A percentile compares a stretch with the other conserved stretches of the same genome.
Conservation (phyloP, 1,140 invertebrate genomes). For the Solenopsis fugax region DNA sequence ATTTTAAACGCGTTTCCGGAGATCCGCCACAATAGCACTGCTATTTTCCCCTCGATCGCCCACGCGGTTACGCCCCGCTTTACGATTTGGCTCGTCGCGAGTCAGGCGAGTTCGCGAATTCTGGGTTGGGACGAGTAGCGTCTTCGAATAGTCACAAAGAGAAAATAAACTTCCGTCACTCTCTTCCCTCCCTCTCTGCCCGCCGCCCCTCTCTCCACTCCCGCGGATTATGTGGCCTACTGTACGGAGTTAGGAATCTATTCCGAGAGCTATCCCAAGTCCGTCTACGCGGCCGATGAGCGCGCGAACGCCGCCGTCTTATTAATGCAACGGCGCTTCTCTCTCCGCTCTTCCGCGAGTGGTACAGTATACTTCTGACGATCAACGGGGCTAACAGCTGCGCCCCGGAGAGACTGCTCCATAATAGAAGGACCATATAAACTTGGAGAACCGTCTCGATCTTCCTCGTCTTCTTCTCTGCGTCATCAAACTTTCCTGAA, state of each 20-base stretch:
- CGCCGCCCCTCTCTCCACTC: not conserved
- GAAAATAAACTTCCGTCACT: conserved; percentile 42
- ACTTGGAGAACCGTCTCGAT: not conserved
- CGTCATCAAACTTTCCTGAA: not conserved
- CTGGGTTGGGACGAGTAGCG: conserved; percentile 48
- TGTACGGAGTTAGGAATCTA: conserved; percentile 77
- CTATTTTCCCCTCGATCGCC: conserved; percentile 39
- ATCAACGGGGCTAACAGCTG: conserved; percentile 80
- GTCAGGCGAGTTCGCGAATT: conserved; percentile 64
- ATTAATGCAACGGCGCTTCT: conserved; percentile 79
- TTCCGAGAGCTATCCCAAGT: conserved; percentile 83
- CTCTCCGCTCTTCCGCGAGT: conserved; percentile 66
- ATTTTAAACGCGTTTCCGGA: conserved; percentile 9
- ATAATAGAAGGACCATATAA: conserved; percentile 45
- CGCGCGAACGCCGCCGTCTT: conserved; percentile 75
- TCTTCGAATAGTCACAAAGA: conserved; percentile 64
- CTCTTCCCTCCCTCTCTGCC: conserved; percentile 5
- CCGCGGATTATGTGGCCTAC: conserved; percentile 79
- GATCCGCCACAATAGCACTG: conserved; percentile 40
- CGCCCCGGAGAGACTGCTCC: conserved; percentile 42
- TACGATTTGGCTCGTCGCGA: conserved; percentile 49
- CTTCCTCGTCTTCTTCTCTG: not conserved
- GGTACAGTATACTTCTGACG: conserved; percentile 58
- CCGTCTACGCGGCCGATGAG: conserved; percentile 74
- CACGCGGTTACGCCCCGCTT: conserved; percentile 49